These are phyloP conservation scores for Chrysemys picta DNA, from an alignment of 2,113 vertebrate genomes.

Conservation along the genomic window DNA sequence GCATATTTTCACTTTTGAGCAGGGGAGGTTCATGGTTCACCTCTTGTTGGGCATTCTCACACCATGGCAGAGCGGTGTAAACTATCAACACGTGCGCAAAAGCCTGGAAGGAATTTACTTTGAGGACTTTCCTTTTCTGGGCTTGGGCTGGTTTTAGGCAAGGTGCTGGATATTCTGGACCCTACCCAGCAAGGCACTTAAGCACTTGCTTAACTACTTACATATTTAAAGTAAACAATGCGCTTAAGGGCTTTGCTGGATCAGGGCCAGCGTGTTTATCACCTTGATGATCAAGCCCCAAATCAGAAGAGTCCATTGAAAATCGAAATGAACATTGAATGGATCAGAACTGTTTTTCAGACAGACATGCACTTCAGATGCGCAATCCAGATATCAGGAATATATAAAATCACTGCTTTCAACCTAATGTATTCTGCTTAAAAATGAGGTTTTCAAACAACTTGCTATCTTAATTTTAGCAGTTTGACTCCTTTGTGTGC, in stretches of 20 bases:
- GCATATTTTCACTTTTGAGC: not conserved
- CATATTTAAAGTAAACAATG: not conserved
- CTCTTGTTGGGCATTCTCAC: not conserved
- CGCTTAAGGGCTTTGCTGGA: not conserved
- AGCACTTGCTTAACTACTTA: not conserved
- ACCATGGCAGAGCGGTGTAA: not conserved
- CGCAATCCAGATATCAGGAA: conserved; percentile 8
- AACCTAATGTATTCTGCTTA: conserved; percentile 67
- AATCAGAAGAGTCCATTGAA: not conserved
- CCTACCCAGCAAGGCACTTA: not conserved
- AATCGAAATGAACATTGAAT: not conserved
- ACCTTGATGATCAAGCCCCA: not conserved
- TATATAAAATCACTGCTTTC: conserved; percentile 63
- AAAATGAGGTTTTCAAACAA: conserved; percentile 80
- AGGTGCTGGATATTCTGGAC: not conserved
- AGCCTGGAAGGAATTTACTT: not conserved
- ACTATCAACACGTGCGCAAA: not conserved
- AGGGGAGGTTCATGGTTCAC: not conserved
- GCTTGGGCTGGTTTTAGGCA: not conserved
- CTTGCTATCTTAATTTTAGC: conserved; percentile 75
- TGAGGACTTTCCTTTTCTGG: not conserved
- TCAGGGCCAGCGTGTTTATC: not conserved
- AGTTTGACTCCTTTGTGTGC: conserved; percentile 74
- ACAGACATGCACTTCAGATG: not conserved
- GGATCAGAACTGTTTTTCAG: not conserved